Evolutionary conservation across 2,888 invertebrate species (phyloP), one percentile per base, ranked within the genome.

Genomic region (Gastracanthus pulcherrimus): DNA sequence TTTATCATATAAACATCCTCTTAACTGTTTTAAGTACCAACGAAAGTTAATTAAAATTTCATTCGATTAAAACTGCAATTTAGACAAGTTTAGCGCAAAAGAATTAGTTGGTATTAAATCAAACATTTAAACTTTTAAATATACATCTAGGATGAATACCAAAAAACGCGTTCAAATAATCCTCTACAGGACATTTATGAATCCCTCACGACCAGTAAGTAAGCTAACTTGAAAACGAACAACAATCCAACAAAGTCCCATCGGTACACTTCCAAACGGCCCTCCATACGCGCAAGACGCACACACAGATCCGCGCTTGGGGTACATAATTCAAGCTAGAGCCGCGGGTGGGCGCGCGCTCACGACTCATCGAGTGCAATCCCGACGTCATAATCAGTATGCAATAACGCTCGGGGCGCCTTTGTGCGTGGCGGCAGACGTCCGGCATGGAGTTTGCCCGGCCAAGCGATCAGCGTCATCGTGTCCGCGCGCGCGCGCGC

Each of bases 391-490:
- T 81, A 76, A 77, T 82, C 79, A 79, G 70, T 72, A 71, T 76
- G 75, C 78, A 76, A 69, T 81, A 72, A 67, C 60, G 71, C 38
- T 51, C 72, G 74, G 80, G 71, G 60, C 71, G 76, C 85, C 85
- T 88, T 86, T 87, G 87, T 87, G 82, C 72, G 67, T 76, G 79
- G 79, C 60, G 26, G 41, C 45, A 69, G 76, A 71, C 66, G 76
- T 76, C 76, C 66, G 45, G 81, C 81, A 78, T 81, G 76, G 85
- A 86, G 86, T 87, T 87, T 86, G 85, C 86, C 85, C 83, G 84
- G 75, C 82, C 84, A 83, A 84, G 80, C 84, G 87, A 87, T 84
- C 85, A 84, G 83, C 85, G 76, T 70, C 81, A 70, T 82, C 64
- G 13, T 23, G 34, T 69, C 38, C 23, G 55, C 55, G 19, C 29